Percentiles rank a stretch among this genome's conserved stretches.
phyloP scores from a whole-genome alignment of 2,113 vertebrate species.

The Jacana jacana region DNA sequence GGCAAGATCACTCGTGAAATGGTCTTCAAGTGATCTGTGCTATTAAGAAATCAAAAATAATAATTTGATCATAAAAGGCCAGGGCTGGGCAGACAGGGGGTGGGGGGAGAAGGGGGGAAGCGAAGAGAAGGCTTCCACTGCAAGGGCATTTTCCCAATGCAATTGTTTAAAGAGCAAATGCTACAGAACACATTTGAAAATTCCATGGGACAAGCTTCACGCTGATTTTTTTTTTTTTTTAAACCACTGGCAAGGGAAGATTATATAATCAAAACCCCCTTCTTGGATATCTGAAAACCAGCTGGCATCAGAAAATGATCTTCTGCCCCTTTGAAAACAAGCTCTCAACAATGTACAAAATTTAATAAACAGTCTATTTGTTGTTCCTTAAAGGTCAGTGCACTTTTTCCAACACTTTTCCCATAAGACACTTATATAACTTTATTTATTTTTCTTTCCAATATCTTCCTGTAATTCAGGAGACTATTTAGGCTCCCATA shows the following conservation, averaged over 20 bases:
- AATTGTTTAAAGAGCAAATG: background rate
- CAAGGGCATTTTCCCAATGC: background rate
- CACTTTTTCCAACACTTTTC: constrained; percentile 31
- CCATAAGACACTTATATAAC: constrained; percentile 14
- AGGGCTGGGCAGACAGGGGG: too few relatives aligned
- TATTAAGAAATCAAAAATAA: background rate
- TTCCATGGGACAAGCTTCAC: background rate
- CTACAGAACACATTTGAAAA: background rate
- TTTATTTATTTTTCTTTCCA: constrained; percentile 42
- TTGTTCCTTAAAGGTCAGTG: constrained; percentile 12
- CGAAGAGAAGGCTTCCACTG: background rate
- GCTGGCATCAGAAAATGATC: background rate
- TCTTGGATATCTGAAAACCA: background rate
- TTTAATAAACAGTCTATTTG: background rate
- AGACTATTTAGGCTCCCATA: constrained; percentile 64
- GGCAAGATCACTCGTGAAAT: background rate
- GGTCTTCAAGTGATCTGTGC: background rate
- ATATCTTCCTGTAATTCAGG: constrained; percentile 59
- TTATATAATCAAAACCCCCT: background rate
- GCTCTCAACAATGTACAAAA: background rate
- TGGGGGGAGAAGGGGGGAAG: background rate
- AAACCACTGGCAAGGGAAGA: background rate
- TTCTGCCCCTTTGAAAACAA: background rate
- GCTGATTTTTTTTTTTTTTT: background rate
- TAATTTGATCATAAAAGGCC: background rate